A percentile compares a stretch with the other conserved stretches of the same genome.
phyloP scores from a whole-genome alignment of 2,888 invertebrate genomes.

The Geophilus truncorum region DNA sequence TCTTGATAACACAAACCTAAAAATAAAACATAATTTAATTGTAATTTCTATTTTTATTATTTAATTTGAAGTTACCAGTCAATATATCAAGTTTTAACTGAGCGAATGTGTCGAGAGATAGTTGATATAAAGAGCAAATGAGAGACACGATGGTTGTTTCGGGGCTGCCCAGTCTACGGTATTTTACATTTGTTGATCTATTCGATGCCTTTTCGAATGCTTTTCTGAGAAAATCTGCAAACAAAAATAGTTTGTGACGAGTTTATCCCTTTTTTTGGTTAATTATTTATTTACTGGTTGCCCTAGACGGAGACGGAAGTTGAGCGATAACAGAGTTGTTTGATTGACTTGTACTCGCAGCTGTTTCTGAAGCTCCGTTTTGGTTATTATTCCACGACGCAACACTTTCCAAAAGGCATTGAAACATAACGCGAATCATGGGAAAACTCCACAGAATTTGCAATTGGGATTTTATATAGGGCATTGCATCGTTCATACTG shows the following conservation, averaged over 20 bases:
- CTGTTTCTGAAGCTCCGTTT: neutral
- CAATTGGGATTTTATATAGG: conserved; percentile 62
- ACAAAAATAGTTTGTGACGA: no score
- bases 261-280: neutral
- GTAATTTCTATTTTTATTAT: conserved; percentile 30
- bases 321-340: neutral
- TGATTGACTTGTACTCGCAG: neutral
- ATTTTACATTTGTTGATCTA: conserved; percentile 33
- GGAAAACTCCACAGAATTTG: conserved; percentile 63
- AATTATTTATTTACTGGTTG: conserved; percentile 34
- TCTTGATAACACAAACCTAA: conserved; percentile 90
- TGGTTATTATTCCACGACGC: neutral
- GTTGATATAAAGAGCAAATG: conserved; percentile 87
- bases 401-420: neutral
- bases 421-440: conserved; percentile 51
- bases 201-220: conserved; percentile 48
- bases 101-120: conserved; percentile 79
- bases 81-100: conserved; percentile 88
- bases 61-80: conserved; percentile 61
- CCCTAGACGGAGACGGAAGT: conserved; percentile 36
- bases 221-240: conserved; percentile 49
- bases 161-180: conserved; percentile 67
- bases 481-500: conserved; percentile 66
- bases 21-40: conserved; percentile 40
- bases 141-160: conserved; percentile 77